Evolutionary conservation across 2,113 vertebrate genomes (phyloP).

Genomic region (Heteronetta atricapilla): DNA sequence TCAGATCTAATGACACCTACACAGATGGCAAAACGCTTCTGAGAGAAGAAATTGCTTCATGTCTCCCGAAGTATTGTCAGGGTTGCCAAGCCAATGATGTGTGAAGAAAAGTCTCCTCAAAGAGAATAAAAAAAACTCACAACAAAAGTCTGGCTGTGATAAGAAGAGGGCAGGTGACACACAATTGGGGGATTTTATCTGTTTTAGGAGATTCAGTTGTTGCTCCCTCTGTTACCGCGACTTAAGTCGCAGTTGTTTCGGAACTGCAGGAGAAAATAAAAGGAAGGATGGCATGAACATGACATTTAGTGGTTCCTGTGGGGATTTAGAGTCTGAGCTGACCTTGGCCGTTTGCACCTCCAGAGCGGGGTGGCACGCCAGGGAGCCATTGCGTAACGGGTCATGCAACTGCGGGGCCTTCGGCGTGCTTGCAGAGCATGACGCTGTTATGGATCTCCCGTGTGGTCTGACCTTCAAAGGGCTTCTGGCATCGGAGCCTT

Average conservation of each 20-base stretch:
- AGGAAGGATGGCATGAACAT: not conserved
- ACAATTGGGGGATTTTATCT: accelerated
- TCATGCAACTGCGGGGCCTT: not conserved
- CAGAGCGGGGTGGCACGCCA: not conserved
- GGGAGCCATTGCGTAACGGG: not conserved
- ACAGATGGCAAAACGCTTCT: conserved; percentile 23
- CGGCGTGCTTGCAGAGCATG: not conserved
- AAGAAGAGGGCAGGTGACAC: not conserved
- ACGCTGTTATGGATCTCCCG: accelerated
- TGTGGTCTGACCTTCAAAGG: not conserved
- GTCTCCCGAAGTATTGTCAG: conserved; percentile 14
- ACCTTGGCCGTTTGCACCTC: not conserved
- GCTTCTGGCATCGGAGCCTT: not conserved
- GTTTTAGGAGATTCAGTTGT: not conserved
- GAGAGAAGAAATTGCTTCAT: not conserved
- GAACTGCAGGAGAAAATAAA: not conserved
- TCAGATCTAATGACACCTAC: conserved; percentile 33
- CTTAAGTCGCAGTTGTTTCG: not conserved
- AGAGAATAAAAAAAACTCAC: not conserved
- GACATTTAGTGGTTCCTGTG: accelerated
- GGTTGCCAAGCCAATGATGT: conserved; percentile 27
- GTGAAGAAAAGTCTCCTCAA: not conserved
- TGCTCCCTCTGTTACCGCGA: not conserved
- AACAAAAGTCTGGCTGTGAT: not conserved
- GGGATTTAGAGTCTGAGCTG: not conserved